These are phyloP conservation scores for Drosophila rufa DNA, from an alignment of 1,140 invertebrate genomes.

Conservation along the genomic window DNA sequence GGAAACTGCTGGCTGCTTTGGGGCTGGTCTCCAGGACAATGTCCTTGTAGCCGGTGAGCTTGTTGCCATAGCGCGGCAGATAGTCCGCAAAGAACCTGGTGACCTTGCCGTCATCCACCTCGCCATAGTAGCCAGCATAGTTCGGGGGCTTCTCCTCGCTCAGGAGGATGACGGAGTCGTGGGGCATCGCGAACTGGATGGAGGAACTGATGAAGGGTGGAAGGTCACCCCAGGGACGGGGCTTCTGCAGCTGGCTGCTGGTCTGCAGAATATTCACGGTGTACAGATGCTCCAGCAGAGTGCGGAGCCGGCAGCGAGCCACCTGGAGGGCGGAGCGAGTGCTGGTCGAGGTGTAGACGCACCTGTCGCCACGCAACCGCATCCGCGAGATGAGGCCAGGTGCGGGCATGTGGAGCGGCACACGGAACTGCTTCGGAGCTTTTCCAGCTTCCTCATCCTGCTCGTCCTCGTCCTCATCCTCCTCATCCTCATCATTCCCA, in stretches of 20 bases:
- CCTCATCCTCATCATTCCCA: not conserved
- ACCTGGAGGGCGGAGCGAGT: constrained; percentile 29
- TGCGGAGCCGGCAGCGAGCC: constrained; percentile 36
- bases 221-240: not conserved
- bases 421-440: not conserved
- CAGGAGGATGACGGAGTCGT: constrained; percentile 41
- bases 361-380: constrained; percentile 6
- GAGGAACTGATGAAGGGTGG: not conserved
- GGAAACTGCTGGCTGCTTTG: constrained; percentile 47
- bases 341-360: not conserved
- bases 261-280: constrained; percentile 24
- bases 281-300: constrained; percentile 21
- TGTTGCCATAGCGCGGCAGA: constrained; percentile 62
- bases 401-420: not conserved
- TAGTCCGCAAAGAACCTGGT: constrained; percentile 55
- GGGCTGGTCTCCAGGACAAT: constrained; percentile 52
- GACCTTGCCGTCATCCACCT: constrained; percentile 21
- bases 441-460: not conserved
- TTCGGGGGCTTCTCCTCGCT: constrained; percentile 25
- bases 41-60: constrained; percentile 56
- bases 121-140: constrained; percentile 62
- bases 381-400: constrained; percentile 1
- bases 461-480: not conserved
- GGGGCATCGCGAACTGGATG: constrained; percentile 40
- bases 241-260: not conserved